Evolutionary conservation across 64 coral and sea anemone species (phyloP).

Genomic region (Anthopleura sola): DNA sequence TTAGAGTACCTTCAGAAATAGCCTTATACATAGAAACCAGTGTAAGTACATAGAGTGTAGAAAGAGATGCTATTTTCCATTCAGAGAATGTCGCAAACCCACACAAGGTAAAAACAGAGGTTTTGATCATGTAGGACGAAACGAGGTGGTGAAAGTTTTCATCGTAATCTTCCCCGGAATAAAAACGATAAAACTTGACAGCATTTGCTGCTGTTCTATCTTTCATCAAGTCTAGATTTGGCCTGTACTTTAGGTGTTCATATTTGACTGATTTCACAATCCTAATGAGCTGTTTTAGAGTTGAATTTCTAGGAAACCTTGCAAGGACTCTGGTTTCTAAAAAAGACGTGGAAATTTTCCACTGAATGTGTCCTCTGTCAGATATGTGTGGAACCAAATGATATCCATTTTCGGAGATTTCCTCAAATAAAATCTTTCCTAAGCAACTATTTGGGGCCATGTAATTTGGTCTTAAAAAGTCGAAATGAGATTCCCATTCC

Average conservation of each 20-base stretch:
- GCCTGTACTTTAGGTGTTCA: constrained; percentile 16
- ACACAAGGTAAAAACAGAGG: constrained; percentile 29
- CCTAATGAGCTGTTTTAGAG: constrained; percentile 11
- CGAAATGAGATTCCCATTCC: constrained; percentile 37
- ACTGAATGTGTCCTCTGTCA: constrained; percentile 26
- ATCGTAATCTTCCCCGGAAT: constrained; percentile 7
- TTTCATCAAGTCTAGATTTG: constrained; percentile 40
- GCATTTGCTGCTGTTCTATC: constrained; percentile 9
- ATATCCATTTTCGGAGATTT: constrained; percentile 21
- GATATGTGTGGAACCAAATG: constrained; percentile 41
- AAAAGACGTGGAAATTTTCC: constrained; percentile 39
- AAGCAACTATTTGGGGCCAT: constrained; percentile 22
- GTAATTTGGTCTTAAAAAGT: constrained; percentile 16
- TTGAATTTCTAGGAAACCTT: constrained; percentile 30
- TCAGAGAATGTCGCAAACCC: constrained; percentile 18
- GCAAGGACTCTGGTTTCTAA: constrained; percentile 34
- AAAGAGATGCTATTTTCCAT: constrained; percentile 19
- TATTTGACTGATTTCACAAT: constrained; percentile 25
- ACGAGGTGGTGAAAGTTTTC: constrained; percentile 30
- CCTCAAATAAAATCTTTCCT: constrained; percentile 30
- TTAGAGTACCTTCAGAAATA: background rate
- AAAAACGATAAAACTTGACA: background rate
- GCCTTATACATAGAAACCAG: constrained; percentile 9
- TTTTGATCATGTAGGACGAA: constrained; percentile 36
- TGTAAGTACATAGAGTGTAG: background rate